Evolutionary conservation across 1,140 invertebrate genomes (phyloP), one percentile per base, ranked within the genome.

Genomic region (Drosophila sulfurigaster): DNA sequence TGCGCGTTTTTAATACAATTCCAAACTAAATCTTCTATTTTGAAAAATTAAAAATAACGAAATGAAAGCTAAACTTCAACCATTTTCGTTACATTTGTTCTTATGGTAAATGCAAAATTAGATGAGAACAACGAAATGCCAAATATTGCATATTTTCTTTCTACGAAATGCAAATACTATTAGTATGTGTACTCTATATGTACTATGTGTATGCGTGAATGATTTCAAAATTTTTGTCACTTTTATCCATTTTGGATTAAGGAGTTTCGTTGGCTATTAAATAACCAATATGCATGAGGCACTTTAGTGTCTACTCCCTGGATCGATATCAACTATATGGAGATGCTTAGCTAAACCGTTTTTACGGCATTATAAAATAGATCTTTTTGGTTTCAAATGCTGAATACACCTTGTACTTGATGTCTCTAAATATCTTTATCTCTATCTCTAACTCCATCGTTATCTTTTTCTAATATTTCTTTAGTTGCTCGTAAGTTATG

Each of bases 401-500:
- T 75, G 48, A 86, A 78, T 80, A 78, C 63, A 73, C 67, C 81
- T 83, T 83, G 78, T 83, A 83, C 73, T 80, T 69, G 66, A 59
- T 71, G 58, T 75, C 43, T 54, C 13, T 67, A 13, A 25, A 25
- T 25, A 25, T 25, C 20, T 25, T 25, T 28, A 46, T 58, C 13
- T 11, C 45, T 45, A 20, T 4, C 32, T 41, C 57, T 28, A 32
- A 32, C 20, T 25, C 16, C 10, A 7, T 25, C 48, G 15, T 6
- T 51, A 15, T n/a, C 13, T 46, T n/a, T n/a, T 87, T 94, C 92
- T 95, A 95, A 64, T 95, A 79, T 78, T 93, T 93, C 89, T 97
- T 97, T 30, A 99, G 93, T 92, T 98, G 97, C 93, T 98, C 98
- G 93, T 98, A 99, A n/a, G 97, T 97, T 79, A 98, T 95, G 93